phyloP scores from a whole-genome alignment of 1,140 invertebrate genomes.

The Listronotus oregonensis region DNA sequence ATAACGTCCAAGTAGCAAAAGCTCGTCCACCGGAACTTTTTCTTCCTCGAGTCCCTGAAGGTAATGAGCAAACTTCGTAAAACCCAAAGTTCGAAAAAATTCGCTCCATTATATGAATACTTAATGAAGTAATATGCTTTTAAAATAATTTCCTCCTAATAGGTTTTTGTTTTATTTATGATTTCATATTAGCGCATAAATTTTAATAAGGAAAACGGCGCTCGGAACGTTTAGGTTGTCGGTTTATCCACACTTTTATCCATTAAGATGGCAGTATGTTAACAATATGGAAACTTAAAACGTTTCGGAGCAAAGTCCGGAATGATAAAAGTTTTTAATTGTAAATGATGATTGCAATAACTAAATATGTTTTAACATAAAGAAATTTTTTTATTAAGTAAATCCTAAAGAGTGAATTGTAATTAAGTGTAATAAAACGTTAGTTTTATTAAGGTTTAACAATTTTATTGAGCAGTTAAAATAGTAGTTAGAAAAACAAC shows the following conservation, averaged over 20 bases:
- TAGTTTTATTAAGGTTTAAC: too few species aligned
- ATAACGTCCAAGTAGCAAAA: not conserved
- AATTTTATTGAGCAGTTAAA: too few species aligned
- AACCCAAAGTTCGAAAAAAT: slow-evolving; percentile 2
- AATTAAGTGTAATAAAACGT: too few species aligned
- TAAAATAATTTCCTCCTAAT: slow-evolving; percentile 14
- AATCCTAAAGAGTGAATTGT: too few species aligned
- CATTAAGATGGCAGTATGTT: slow-evolving; percentile 6
- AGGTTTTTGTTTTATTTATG: slow-evolving; percentile 13
- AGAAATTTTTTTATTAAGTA: too few species aligned
- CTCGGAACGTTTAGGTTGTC: not conserved
- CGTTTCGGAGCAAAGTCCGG: too few species aligned
- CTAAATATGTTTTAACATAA: too few species aligned
- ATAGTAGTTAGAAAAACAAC: too few species aligned
- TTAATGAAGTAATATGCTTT: slow-evolving; percentile 7
- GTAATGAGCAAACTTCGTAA: slow-evolving; percentile 4
- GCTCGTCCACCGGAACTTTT: not conserved
- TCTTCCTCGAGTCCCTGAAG: not conserved
- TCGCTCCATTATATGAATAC: slow-evolving; percentile 9
- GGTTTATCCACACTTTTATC: slow-evolving; percentile 9
- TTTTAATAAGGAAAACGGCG: slow-evolving; percentile 1
- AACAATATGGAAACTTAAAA: slow-evolving; percentile 5
- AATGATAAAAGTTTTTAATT: too few species aligned
- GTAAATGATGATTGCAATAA: too few species aligned
- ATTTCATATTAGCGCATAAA: slow-evolving; percentile 7